These are phyloP conservation scores for Calameuta idolon DNA, from an alignment of 2,888 invertebrate genomes.

Conservation along the genomic window DNA sequence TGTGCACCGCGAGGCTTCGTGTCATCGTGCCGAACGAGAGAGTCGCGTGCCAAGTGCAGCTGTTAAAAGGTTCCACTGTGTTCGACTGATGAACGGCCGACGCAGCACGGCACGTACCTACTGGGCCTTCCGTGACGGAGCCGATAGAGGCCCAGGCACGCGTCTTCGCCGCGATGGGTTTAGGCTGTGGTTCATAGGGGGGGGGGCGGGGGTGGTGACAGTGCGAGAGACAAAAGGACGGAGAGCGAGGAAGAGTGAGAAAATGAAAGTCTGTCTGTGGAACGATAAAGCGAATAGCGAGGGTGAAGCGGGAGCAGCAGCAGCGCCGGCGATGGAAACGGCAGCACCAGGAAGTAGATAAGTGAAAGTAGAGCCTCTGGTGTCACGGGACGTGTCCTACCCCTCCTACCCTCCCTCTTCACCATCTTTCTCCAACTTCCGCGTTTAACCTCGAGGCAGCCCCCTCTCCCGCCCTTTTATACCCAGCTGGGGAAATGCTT, in stretches of 20 bases:
- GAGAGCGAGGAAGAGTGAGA: background rate
- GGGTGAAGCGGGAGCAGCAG: constrained; percentile 15
- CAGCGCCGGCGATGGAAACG: background rate
- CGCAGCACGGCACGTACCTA: background rate
- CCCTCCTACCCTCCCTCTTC: background rate
- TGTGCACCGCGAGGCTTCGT: background rate
- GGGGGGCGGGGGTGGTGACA: background rate
- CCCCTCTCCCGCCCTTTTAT: background rate
- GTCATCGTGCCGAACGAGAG: background rate
- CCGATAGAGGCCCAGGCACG: background rate
- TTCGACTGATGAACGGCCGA: background rate
- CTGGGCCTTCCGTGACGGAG: background rate
- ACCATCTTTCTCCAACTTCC: background rate
- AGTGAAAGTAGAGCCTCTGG: constrained; percentile 30
- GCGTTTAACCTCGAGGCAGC: constrained; percentile 2
- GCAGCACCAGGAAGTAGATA: constrained; percentile 8
- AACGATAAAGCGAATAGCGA: background rate
- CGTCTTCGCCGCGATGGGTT: background rate
- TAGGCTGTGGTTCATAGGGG: background rate
- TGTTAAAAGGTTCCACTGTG: background rate
- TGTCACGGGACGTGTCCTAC: background rate
- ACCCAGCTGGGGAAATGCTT: constrained; percentile 27
- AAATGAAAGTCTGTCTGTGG: background rate
- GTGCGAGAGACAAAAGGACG: background rate
- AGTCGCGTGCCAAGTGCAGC: background rate